Evolutionary conservation across 1,140 invertebrate species (phyloP), one percentile per base, ranked within the genome.

Genomic region (Philaenus spumarius): DNA sequence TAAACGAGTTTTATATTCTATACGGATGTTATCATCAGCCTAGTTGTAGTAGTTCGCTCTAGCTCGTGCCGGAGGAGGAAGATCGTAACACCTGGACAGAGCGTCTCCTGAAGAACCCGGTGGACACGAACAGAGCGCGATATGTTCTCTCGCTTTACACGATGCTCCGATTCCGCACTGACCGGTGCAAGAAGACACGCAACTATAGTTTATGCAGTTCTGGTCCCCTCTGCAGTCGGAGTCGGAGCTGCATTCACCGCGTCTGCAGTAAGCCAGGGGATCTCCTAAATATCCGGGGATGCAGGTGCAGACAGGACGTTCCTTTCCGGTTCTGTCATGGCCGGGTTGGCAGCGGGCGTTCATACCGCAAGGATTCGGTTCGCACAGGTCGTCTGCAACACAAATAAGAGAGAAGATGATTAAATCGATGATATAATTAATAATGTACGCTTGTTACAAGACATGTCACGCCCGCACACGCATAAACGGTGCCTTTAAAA

Each of bases 41-140:
- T 30, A 30, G 9, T 30, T 30, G 9, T 30, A 30, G 9, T 30
- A 30, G 26, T 30, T 30, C 9, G 26, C 26, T 30, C 26, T 30
- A 35, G 55, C 26, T 20, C 55, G 40, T 14, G 55, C 43, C 5
- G 45, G 34, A 20, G 55, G 46, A 14, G 63, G 63, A 12, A 62
- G 47, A 9, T 45, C 61, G 39, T 75, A 70, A 58, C 84, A 86
- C 15, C 71, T 63, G 2, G 65, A 68, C 20, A 90, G 78, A 4
- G 91, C 89, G 75, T 93, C 86, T n/a, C 92, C 91, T 24, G 84
- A 81, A 69, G 81, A 85, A 50, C 91, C 92, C 30, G 83, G 75
- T 0, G 86, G 84, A 67, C 91, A 95, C 1, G 86, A 87, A 69
- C 90, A 94, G 12, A 91, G 86, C 1, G 90, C 89, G 43, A 90